These are phyloP conservation scores for Eurystomus gularis DNA, from an alignment of 2,113 vertebrate genomes.

Conservation along the genomic window DNA sequence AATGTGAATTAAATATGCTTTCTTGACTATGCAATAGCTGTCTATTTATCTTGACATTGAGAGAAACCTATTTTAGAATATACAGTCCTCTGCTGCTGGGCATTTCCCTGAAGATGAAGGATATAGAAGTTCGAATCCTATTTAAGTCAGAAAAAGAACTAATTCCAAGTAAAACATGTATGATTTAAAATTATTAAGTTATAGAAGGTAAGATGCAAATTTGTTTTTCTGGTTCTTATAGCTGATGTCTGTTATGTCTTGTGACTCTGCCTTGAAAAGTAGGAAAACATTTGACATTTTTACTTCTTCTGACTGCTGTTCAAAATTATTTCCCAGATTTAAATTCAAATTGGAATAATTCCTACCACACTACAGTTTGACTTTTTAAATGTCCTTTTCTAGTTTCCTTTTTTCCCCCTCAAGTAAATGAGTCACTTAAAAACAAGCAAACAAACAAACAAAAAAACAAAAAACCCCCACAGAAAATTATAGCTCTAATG, in stretches of 20 bases:
- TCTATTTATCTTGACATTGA: not conserved
- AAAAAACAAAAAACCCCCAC: accelerated
- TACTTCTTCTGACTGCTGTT: not conserved
- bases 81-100: not conserved
- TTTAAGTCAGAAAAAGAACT: not conserved
- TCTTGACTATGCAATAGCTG: not conserved
- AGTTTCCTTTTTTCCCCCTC: not conserved
- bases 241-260: not conserved
- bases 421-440: not conserved
- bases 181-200: not conserved
- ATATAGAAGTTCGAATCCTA: not conserved
- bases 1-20: not conserved
- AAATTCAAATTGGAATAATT: not conserved
- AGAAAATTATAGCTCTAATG: accelerated
- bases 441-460: not conserved
- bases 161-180: not conserved
- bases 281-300: not conserved
- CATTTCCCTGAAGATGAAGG: not conserved
- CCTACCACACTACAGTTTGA: not conserved
- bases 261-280: not conserved
- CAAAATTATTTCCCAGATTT: not conserved
- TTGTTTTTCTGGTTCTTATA: not conserved
- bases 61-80: not conserved
- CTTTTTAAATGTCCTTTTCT: not conserved
- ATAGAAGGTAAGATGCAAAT: not conserved